These are phyloP conservation scores for Epinephelus coioides DNA, from an alignment of 2,797 vertebrate species.

Conservation along the genomic window DNA sequence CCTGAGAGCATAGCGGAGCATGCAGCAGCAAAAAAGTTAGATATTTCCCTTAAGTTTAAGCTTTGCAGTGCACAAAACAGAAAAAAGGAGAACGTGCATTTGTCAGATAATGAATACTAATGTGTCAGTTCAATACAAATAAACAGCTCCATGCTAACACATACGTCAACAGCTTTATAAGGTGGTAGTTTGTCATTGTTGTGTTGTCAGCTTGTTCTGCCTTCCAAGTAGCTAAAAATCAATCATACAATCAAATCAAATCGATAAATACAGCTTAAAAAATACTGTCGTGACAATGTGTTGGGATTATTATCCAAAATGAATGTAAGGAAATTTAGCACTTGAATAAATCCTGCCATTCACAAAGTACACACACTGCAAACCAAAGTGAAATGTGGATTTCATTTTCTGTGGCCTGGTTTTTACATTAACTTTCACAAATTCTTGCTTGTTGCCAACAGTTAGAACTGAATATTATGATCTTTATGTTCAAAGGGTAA, in stretches of 20 bases:
- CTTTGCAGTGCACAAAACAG: not conserved
- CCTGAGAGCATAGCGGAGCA: too few species aligned
- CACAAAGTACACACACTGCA: too few species aligned
- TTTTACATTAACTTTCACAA: conserved; percentile 8
- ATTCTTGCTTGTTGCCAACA: conserved; percentile 6
- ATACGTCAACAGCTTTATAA: not conserved
- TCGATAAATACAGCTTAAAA: too few species aligned
- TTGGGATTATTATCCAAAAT: not conserved
- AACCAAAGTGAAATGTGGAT: not conserved
- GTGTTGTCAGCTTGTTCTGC: not conserved
- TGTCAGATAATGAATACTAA: not conserved
- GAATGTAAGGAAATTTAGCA: not conserved
- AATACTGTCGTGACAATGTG: not conserved
- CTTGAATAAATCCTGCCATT: not conserved
- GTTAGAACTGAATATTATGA: conserved; percentile 19
- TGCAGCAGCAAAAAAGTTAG: not conserved
- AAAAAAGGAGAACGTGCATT: not conserved
- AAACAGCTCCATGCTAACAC: not conserved
- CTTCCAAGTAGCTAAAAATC: not conserved
- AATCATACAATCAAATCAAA: too few species aligned
- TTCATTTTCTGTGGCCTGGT: not conserved
- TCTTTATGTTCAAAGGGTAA: conserved; percentile 40
- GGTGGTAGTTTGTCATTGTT: not conserved
- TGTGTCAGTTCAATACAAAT: not conserved
- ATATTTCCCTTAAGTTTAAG: not conserved